Base-by-base conservation (phyloP, 2,888 invertebrate species). In the Polyommatus icarus region DNA sequence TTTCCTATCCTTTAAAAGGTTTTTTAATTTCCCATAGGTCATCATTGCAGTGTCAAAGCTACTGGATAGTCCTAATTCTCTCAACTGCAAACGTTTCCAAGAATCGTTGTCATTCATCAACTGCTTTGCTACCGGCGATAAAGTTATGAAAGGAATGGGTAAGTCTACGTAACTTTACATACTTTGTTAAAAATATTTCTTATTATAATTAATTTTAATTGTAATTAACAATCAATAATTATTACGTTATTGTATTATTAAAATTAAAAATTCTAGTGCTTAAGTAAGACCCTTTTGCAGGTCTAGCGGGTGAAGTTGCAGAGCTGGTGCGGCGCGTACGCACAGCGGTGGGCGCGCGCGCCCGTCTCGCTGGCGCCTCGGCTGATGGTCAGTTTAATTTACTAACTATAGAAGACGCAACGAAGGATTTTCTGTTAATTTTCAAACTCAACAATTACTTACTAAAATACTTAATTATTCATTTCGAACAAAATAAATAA, bases 11-110 rank as follows among this genome's bases (percentile, higher is more conserved):
- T 57, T 73, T 10, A 29, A 10, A 73, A 50, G 5, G 6, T n/a
- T 57, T 36, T 46, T 12, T 1, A 32, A 36, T 76, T 57, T 50
- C 75, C 46, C 32, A 24, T 24, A 97, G 96, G 98, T 99, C 54
- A 99, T 99, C 81, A 98, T 99, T 85, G 98, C 99, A 0, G 98
- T 99, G 18, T 99, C 99, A 0, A 97, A 98, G 90, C 96, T 99
- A 91, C 95, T 99, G 80, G 98, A 99, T 79, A 98, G 97, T 85
- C 96, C 98, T 6, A 97, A 97, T n/a, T 97, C 97, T 3, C 92
- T 98, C 81, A 98, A 98, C 91, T 98, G 98, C 90, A 96, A 98
- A n/a, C 95, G 98, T 72, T 99, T 99, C 90, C 98, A 99, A 94
- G 98, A 99, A 89, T 98, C 98, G 82, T 93, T 99, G 5, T 98